A percentile compares a stretch with the other conserved stretches of the same genome.
Evolutionary conservation across 2,797 vertebrate species (phyloP).

Genomic region (Furcifer pardalis): DNA sequence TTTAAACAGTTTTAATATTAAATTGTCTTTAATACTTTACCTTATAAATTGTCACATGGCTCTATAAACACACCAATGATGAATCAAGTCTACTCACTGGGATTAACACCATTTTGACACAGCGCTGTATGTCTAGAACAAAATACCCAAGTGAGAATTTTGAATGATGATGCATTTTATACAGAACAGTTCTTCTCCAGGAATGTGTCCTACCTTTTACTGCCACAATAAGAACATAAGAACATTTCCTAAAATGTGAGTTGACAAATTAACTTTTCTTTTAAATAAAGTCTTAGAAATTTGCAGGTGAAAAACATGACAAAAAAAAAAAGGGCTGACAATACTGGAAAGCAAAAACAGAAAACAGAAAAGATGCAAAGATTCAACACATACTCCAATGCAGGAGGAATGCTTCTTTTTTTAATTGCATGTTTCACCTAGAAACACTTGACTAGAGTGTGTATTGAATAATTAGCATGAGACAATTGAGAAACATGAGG

Average conservation of each 20-base stretch:
- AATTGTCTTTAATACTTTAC: no score
- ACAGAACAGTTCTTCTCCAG: neutral
- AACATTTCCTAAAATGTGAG: neutral
- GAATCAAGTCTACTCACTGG: no score
- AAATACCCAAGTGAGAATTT: no score
- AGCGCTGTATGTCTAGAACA: no score
- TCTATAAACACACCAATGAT: no score
- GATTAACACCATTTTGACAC: no score
- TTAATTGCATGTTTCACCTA: conserved; percentile 6
- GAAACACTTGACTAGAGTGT: conserved; percentile 18
- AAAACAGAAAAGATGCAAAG: neutral
- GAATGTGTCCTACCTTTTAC: neutral
- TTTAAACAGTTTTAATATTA: no score
- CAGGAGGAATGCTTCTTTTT: neutral
- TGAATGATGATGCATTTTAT: neutral
- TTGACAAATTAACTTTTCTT: neutral
- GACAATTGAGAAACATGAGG: conserved; percentile 1
- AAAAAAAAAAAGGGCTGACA: neutral
- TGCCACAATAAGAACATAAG: neutral
- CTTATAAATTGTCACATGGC: no score
- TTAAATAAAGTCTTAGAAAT: neutral
- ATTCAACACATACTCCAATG: neutral
- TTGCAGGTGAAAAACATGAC: neutral
- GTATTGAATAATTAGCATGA: conserved; percentile 25
- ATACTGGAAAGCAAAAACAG: neutral